Conservation (phyloP, 2,797 vertebrate genomes). For the Anniella stebbinsi region DNA sequence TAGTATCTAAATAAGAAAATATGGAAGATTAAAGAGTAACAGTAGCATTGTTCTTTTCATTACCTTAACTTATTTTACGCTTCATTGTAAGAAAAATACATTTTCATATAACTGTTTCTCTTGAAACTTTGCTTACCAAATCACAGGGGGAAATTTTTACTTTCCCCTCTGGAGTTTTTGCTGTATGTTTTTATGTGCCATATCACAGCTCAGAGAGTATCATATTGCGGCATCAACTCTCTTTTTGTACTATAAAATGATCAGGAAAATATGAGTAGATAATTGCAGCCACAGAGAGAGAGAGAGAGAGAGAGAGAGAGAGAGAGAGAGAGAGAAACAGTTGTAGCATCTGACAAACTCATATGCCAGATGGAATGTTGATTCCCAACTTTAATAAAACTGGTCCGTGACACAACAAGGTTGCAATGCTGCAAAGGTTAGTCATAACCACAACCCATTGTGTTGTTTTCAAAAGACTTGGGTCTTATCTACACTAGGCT, state of each 20-base stretch:
- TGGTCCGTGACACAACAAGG: neutral
- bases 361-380: neutral
- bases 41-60: neutral
- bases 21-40: neutral
- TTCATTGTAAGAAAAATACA: neutral
- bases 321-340: too few species aligned
- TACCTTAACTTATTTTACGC: neutral
- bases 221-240: neutral
- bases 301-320: too few species aligned
- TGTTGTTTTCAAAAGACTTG: neutral
- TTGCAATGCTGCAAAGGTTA: neutral
- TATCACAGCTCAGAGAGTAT: neutral
- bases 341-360: slow-evolving; percentile 6
- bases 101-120: neutral
- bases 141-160: neutral
- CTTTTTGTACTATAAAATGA: slow-evolving; percentile 33
- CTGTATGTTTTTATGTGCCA: neutral
- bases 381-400: slow-evolving; percentile 9
- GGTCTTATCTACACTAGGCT: neutral
- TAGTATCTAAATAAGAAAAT: neutral
- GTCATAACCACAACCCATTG: neutral
- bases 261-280: neutral
- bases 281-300: neutral
- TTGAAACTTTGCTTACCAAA: neutral
- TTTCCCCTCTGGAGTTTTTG: neutral